These are phyloP conservation scores for Mustela erminea DNA, from an alignment of 2,797 vertebrate species.

Conservation along the genomic window DNA sequence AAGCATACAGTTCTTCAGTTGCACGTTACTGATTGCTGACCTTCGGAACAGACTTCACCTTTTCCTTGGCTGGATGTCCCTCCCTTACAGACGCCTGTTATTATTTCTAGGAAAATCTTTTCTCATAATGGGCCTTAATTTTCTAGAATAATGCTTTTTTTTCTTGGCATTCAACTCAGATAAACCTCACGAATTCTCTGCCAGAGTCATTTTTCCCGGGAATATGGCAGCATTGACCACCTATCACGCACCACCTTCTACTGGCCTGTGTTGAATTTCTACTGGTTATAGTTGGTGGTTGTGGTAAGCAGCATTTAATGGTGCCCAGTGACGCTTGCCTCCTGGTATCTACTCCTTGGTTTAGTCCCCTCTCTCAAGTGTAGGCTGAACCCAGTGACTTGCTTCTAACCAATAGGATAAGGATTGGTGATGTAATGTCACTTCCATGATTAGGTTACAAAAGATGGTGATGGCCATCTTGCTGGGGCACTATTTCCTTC, in stretches of 20 bases:
- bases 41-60: neutral
- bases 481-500: neutral
- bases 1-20: neutral
- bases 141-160: neutral
- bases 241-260: neutral
- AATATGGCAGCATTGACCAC: neutral
- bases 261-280: neutral
- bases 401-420: neutral
- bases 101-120: neutral
- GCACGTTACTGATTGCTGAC: neutral
- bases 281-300: neutral
- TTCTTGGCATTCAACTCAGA: neutral
- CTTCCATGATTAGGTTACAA: neutral
- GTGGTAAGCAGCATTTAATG: neutral
- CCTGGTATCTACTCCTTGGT: neutral
- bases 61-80: neutral
- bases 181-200: neutral
- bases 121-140: neutral
- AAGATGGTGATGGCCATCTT: neutral
- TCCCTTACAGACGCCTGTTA: neutral
- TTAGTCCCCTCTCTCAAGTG: neutral
- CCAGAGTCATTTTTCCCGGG: neutral
- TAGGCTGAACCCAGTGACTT: neutral
- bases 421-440: neutral
- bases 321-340: neutral